Percentiles rank a stretch among this genome's conserved stretches.
Conservation (phyloP, 2,113 vertebrate species). For the Eurypyga helias region DNA sequence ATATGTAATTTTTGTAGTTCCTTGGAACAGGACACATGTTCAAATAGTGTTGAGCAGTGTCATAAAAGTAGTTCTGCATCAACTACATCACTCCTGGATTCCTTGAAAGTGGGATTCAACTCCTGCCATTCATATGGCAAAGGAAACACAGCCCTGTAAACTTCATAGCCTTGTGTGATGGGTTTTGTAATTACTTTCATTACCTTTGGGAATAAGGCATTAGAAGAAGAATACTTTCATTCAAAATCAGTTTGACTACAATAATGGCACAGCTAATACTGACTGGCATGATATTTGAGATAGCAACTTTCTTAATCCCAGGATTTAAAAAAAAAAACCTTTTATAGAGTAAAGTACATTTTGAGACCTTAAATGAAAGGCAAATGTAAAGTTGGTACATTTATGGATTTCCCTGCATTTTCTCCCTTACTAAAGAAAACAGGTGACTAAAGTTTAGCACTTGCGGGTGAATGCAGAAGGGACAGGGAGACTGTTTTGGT, state of each 20-base stretch:
- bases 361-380: not conserved
- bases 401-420: not conserved
- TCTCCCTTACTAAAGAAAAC: not conserved
- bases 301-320: not conserved
- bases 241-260: not conserved
- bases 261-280: not conserved
- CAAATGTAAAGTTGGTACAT: constrained; percentile 7
- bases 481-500: not conserved
- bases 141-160: not conserved
- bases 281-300: not conserved
- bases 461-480: not conserved
- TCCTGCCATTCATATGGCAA: not conserved
- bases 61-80: not conserved
- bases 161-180: not conserved
- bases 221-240: not conserved
- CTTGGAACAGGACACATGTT: not conserved
- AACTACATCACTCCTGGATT: not conserved
- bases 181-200: not conserved
- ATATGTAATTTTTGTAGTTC: not conserved
- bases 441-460: not conserved
- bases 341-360: not conserved
- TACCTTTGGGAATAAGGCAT: not conserved
- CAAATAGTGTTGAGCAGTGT: not conserved
- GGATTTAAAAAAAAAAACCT: not conserved
- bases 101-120: not conserved